A percentile compares a stretch with the other conserved stretches of the same genome.
Conservation (phyloP, 2,113 vertebrate species). For the Spheniscus mendiculus region DNA sequence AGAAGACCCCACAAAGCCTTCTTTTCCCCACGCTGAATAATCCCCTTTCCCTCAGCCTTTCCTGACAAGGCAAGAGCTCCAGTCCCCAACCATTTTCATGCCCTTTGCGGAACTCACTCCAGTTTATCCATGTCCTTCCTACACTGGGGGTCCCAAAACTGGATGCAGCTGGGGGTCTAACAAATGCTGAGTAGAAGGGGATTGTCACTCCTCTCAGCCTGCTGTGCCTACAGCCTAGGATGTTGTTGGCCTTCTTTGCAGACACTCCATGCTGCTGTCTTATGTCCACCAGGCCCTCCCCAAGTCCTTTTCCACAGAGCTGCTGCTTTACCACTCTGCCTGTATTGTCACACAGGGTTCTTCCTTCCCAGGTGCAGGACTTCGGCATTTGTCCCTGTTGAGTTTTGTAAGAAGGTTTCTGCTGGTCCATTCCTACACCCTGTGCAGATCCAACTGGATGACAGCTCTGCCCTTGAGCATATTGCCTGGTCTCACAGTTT, state of each 20-base stretch:
- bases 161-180: not conserved
- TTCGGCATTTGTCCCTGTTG: not conserved
- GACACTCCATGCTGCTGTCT: not conserved
- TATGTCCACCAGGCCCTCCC: not conserved
- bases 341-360: not conserved
- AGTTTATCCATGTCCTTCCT: not conserved
- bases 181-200: not conserved
- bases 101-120: not conserved
- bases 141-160: not conserved
- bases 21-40: not conserved
- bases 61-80: not conserved
- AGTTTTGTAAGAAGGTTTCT: not conserved
- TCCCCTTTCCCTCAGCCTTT: not conserved
- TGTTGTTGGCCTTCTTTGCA: not conserved
- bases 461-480: not conserved
- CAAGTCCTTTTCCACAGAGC: not conserved
- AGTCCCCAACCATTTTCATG: not conserved
- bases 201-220: not conserved
- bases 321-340: not conserved
- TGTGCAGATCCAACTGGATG: not conserved
- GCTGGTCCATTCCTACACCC: not conserved
- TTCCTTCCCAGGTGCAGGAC: not conserved
- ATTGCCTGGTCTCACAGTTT: not conserved
- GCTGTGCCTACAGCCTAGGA: not conserved
- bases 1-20: not conserved